Percentiles rank a stretch among this genome's conserved stretches.
These are phyloP conservation scores for Chaitophorus viminalis DNA, from an alignment of 2,888 invertebrate genomes.

Conservation along the genomic window DNA sequence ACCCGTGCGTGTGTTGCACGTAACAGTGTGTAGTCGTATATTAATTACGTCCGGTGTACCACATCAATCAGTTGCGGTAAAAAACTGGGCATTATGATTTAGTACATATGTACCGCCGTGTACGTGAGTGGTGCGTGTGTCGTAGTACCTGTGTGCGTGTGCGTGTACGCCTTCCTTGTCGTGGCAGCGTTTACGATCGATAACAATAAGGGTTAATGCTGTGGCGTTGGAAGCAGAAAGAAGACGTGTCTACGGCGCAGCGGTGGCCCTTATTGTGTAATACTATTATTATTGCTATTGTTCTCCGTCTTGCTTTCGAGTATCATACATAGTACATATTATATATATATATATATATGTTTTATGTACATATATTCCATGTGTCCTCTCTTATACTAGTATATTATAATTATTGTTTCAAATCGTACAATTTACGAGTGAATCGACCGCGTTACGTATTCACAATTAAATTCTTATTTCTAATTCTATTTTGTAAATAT, in stretches of 20 bases:
- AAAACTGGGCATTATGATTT: not conserved
- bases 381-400: not conserved
- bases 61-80: not conserved
- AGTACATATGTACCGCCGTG: not conserved
- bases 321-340: not conserved
- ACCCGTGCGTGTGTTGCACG: not conserved
- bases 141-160: not conserved
- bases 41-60: not conserved
- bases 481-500: too few species aligned
- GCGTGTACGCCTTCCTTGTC: not conserved
- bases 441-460: not conserved
- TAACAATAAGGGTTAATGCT: constrained; percentile 55
- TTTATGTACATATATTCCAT: not conserved
- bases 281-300: constrained; percentile 11
- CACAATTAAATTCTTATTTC: not conserved
- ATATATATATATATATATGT: not conserved
- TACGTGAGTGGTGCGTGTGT: not conserved
- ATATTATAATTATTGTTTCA: not conserved
- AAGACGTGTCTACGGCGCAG: constrained; percentile 25
- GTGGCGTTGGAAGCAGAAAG: not conserved
- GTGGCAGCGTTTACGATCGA: constrained; percentile 37
- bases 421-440: not conserved
- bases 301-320: not conserved
- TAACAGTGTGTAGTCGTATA: not conserved
- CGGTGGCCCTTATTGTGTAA: not conserved